phyloP scores from a whole-genome alignment of 2,113 vertebrate genomes.

The Tetrax tetrax region DNA sequence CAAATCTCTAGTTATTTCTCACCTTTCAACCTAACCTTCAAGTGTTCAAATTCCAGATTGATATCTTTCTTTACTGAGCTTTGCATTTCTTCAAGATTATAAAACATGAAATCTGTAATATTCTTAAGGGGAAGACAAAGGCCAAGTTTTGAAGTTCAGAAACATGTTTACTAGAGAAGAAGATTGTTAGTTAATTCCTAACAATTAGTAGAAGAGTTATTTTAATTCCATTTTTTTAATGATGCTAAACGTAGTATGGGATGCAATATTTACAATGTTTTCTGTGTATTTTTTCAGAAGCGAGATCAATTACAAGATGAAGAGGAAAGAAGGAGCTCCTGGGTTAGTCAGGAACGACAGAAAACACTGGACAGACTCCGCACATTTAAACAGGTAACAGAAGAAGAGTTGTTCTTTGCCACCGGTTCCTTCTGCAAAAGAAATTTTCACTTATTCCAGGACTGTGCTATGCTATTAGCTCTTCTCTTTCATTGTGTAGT shows the following conservation, averaged over 20 bases:
- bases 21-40: not conserved
- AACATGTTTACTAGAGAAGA: not conserved
- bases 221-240: not conserved
- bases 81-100: not conserved
- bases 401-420: not conserved
- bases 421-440: not conserved
- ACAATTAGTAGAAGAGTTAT: not conserved
- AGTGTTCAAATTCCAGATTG: not conserved
- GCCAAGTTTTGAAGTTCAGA: not conserved
- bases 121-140: not conserved
- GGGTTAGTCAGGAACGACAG: slow-evolving; percentile 92
- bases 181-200: not conserved
- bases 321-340: slow-evolving; percentile 83
- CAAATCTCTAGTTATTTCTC: not conserved
- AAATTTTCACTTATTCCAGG: not conserved
- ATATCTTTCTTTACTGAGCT: not conserved
- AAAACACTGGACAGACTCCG: slow-evolving; percentile 92
- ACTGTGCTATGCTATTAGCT: not conserved
- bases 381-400: slow-evolving; percentile 90
- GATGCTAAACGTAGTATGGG: not conserved
- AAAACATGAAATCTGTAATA: not conserved
- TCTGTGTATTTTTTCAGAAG: slow-evolving; percentile 64
- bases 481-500: not conserved
- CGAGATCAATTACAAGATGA: slow-evolving; percentile 85
- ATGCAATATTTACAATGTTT: not conserved